phyloP scores from a whole-genome alignment of 1,140 invertebrate genomes.

The Bilobella aurantiaca region DNA sequence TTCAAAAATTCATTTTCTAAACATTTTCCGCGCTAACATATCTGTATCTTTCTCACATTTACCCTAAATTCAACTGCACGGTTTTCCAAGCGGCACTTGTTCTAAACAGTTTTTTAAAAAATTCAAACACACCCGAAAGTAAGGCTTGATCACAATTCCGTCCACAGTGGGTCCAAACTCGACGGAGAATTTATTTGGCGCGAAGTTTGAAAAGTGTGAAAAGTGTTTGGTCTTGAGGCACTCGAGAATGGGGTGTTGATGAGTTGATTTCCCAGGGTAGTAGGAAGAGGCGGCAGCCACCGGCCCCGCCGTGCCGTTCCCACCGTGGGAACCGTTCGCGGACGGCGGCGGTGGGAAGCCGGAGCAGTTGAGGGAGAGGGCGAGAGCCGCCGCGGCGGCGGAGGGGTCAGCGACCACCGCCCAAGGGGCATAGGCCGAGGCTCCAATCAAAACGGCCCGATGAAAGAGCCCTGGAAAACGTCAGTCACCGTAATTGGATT shows the following conservation, averaged over 20 bases:
- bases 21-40: too few relatives aligned
- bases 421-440: conserved; percentile 87
- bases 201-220: conserved; percentile 52
- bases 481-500: conserved; percentile 1
- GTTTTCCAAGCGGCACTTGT: too few relatives aligned
- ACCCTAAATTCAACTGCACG: too few relatives aligned
- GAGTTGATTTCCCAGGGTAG: conserved; percentile 24
- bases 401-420: conserved; percentile 82
- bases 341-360: conserved; percentile 60
- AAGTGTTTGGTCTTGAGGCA: conserved; percentile 35
- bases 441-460: conserved; percentile 77
- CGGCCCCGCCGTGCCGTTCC: too few relatives aligned
- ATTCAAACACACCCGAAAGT: conserved; percentile 14
- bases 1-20: too few relatives aligned
- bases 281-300: conserved; percentile 58
- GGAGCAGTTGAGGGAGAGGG: conserved; percentile 74
- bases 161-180: conserved; percentile 77
- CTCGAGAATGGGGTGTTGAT: conserved; percentile 26
- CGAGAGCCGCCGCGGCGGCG: conserved; percentile 70
- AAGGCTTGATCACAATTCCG: conserved; percentile 67
- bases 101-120: neutral
- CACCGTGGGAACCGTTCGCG: too few relatives aligned
- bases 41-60: too few relatives aligned
- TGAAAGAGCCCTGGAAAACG: conserved; percentile 70
- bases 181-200: conserved; percentile 68